Conservation (phyloP, 2,113 vertebrate genomes). For the Aythya baeri region DNA sequence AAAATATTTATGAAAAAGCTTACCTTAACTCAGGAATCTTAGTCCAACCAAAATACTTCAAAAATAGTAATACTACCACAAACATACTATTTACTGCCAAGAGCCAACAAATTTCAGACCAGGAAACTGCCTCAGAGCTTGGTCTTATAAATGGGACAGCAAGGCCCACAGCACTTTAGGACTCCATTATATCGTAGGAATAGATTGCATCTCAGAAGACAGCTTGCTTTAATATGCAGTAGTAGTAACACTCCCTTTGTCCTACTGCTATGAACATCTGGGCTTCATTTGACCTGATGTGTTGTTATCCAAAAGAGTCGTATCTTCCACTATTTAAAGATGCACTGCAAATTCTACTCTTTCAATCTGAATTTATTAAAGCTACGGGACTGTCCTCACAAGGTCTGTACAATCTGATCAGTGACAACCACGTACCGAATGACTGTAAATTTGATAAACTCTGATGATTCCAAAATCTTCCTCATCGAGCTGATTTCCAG, state of each 20-base stretch:
- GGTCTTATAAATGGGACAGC: not conserved
- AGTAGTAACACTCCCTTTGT: not conserved
- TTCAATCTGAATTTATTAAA: not conserved
- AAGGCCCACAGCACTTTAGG: not conserved
- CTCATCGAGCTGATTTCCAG: conserved; percentile 82
- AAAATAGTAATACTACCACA: not conserved
- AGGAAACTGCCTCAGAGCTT: not conserved
- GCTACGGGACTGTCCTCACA: not conserved
- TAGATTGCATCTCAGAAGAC: not conserved
- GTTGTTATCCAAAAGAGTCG: not conserved
- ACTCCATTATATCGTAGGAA: not conserved
- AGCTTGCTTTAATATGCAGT: not conserved
- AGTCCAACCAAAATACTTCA: not conserved
- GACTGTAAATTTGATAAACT: conserved; percentile 82
- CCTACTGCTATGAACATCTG: not conserved
- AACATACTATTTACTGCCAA: not conserved
- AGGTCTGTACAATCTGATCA: too few species aligned
- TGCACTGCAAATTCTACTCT: not conserved
- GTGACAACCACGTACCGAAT: conserved; percentile 68
- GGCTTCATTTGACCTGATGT: not conserved
- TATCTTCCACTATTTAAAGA: not conserved
- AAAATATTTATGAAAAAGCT: not conserved
- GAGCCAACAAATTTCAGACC: not conserved
- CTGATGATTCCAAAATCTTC: conserved; percentile 80
- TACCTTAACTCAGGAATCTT: not conserved